Percentiles rank a stretch among this genome's conserved stretches.
phyloP scores from a whole-genome alignment of 2,113 vertebrate genomes.

The Oceanites oceanicus region DNA sequence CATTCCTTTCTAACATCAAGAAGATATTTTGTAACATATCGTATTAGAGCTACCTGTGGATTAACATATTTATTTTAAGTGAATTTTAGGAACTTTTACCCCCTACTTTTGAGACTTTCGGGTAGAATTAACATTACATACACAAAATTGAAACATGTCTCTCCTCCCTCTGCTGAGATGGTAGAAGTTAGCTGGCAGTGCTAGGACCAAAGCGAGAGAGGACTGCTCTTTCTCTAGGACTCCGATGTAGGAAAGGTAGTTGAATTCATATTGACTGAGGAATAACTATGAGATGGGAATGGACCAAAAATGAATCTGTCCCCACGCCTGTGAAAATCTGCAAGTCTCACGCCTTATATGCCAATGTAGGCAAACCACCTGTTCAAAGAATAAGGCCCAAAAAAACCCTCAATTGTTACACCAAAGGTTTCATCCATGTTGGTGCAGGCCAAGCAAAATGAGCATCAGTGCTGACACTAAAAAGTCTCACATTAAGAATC shows the following conservation, averaged over 20 bases:
- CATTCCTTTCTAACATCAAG: neutral
- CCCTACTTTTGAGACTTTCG: neutral
- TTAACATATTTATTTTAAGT: neutral
- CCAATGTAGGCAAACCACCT: neutral
- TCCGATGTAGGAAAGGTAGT: neutral
- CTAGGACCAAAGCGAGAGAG: neutral
- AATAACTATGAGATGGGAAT: neutral
- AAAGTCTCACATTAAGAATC: neutral
- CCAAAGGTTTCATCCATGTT: neutral
- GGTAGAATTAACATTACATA: neutral
- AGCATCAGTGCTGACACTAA: neutral
- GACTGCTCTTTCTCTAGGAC: neutral
- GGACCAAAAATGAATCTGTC: neutral
- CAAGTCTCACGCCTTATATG: neutral
- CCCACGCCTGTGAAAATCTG: accelerated
- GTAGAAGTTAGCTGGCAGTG: neutral
- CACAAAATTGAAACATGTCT: neutral
- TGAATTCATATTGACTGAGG: neutral
- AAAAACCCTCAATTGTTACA: neutral
- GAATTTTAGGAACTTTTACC: neutral
- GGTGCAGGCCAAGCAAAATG: neutral
- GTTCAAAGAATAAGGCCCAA: neutral
- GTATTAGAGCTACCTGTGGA: neutral
- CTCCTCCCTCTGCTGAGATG: neutral
- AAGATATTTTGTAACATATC: neutral